Evolutionary conservation across 1,140 invertebrate genomes (phyloP), one percentile per base, ranked within the genome.

Genomic region (Brachionus calyciflorus): DNA sequence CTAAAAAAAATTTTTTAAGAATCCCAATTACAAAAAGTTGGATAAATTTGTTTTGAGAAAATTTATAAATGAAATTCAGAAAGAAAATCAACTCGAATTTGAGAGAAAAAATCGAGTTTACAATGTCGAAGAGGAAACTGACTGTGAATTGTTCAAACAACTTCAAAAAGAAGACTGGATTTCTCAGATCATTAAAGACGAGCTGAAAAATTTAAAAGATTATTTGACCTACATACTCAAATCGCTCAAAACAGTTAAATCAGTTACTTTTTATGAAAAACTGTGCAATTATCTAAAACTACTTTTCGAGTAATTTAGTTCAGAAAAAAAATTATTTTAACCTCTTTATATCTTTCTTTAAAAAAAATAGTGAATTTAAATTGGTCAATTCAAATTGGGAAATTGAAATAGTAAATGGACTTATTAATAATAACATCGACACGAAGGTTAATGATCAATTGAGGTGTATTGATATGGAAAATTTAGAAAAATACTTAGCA

Each of bases 21-120:
- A 70, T 48, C 68, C 68, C 17, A 70, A 70, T 19, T 70, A 70
- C 17, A 70, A 70, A 70, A 70, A 70, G 37, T 30, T 49, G 26
- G 44, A 28, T 51, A 41, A 44, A 28, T 70, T 70, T 33, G 19
- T 21, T 28, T 37, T 70, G n/a, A 30, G 41, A 26, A 70, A 70
- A 30, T 70, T 70, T 70, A 37, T 48, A 7, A 19, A 70, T 21
- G 68, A 70, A 70, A 33, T 70, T 6, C 40, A 70, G 12, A 70
- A 26, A 24, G 68, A 70, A 26, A 28, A 70, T 30, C 28, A 51
- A 17, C 3, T 41, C 6, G 68, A 70, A 21, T 28, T 51, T 48
- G 68, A 48, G 37, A 21, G 26, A 33, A 49, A 51, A 28, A 70
- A 51, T 30, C 10, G 21, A 48, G 1, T 63, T 19, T 63, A 48